A percentile compares a stretch with the other conserved stretches of the same genome.
Conservation (phyloP, 1,140 invertebrate species). For the Pseudomyrmex gracilis region DNA sequence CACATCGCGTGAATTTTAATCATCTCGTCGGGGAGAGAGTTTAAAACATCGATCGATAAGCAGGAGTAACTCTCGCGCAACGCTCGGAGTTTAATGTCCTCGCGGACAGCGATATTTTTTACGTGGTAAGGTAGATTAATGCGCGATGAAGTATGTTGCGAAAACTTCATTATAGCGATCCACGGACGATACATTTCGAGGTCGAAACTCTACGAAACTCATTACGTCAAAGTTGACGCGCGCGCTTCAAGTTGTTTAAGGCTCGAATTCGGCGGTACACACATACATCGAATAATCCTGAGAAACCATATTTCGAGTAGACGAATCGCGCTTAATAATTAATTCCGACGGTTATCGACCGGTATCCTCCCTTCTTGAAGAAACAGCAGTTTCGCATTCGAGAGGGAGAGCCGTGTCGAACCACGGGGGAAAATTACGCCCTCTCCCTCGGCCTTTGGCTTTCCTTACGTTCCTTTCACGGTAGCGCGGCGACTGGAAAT, state of each 20-base stretch:
- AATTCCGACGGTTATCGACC: conserved; percentile 65
- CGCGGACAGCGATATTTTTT: neutral
- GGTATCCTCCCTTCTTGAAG: conserved; percentile 32
- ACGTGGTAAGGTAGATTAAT: neutral
- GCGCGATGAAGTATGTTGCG: neutral
- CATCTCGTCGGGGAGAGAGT: conserved; percentile 28
- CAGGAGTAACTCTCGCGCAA: conserved; percentile 34
- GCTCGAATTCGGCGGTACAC: neutral
- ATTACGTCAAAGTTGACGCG: neutral
- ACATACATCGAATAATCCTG: neutral
- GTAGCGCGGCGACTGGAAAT: conserved; percentile 45
- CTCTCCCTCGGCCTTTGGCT: conserved; percentile 9
- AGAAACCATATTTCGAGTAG: conserved; percentile 36
- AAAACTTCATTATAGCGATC: neutral
- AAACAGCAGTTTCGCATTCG: conserved; percentile 46
- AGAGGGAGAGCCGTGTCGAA: conserved; percentile 45
- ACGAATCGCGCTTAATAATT: conserved; percentile 69
- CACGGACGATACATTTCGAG: neutral
- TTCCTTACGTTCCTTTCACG: conserved; percentile 40
- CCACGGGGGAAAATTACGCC: conserved; percentile 55
- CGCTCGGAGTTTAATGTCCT: conserved; percentile 3
- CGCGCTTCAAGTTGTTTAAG: neutral
- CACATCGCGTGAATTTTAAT: conserved; percentile 53
- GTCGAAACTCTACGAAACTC: neutral
- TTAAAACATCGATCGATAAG: conserved; percentile 45